Evolutionary conservation across 1,140 invertebrate genomes (phyloP), one percentile per base, ranked within the genome.

Genomic region (Ips nitidus): DNA sequence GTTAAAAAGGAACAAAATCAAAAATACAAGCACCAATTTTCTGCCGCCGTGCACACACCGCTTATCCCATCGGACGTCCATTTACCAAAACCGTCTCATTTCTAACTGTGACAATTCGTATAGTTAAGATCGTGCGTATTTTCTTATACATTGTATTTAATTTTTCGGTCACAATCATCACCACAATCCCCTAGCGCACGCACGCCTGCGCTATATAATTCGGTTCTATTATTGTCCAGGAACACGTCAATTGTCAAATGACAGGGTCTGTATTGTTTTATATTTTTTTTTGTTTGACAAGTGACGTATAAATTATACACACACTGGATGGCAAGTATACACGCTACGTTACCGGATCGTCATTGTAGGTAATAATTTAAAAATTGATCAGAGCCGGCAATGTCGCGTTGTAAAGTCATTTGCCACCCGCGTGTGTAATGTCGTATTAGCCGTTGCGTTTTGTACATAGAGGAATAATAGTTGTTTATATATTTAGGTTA

Each of bases 401-500:
- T 57, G 55, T 57, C 7, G 7, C 55, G n/a, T 43, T 60, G 8
- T 2, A 38, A 37, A 38, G 2, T 1, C 39, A 40, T 5, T 5
- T 38, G 22, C 58, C 41, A 60, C 63, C n/a, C 41, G 63, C 52
- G 73, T 72, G 75, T 73, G 42, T 62, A 73, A 65, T 76, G 75
- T 76, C 76, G 75, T 74, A 75, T 78, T n/a, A n/a, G n/a, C n/a
- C n/a, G 58, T 60, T 42, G 40, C 58, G 38, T 52, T 76, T 76
- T 78, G 77, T 78, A 78, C 61, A 78, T 77, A 77, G 74, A 72
- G 77, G 77, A n/a, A n/a, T n/a, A 74, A 77, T 78, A 78, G 77
- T 78, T 78, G 77, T 78, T 77, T 78, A 78, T 78, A n/a, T n/a
- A 68, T 68, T 53, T 68, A 78, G 75, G 74, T 78, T 74, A 78